These are phyloP conservation scores for Peromyscus eremicus DNA, from an alignment of 2,797 vertebrate species.

Conservation along the genomic window DNA sequence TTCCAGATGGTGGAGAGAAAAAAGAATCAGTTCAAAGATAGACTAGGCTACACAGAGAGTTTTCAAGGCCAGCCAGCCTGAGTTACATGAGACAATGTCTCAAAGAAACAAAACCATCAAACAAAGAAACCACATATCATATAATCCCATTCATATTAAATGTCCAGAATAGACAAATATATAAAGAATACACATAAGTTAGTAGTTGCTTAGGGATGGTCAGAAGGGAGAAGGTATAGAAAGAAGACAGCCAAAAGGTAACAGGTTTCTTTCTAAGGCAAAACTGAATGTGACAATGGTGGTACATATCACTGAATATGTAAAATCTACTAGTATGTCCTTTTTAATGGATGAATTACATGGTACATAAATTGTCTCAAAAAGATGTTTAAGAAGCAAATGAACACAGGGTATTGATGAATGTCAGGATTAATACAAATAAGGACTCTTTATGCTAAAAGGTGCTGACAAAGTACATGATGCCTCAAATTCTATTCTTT, in stretches of 20 bases:
- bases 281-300: background rate
- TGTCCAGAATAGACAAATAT: background rate
- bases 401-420: background rate
- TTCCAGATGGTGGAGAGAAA: background rate
- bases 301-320: slow-evolving; percentile 2
- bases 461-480: background rate
- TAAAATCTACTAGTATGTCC: background rate
- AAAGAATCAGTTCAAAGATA: background rate
- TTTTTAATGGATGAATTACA: background rate
- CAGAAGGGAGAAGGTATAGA: background rate
- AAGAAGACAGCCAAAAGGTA: background rate
- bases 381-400: slow-evolving; percentile 48
- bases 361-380: slow-evolving; percentile 44
- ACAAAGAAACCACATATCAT: background rate
- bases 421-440: background rate
- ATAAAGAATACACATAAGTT: background rate
- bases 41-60: background rate
- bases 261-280: slow-evolving; percentile 14
- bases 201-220: slow-evolving; percentile 4
- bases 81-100: background rate
- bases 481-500: slow-evolving; percentile 35
- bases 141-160: slow-evolving; percentile 50
- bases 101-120: background rate
- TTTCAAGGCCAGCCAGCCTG: background rate
- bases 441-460: slow-evolving; percentile 14